Conservation (phyloP, 2,113 vertebrate genomes). For the Sterrhoptilus dennistouni region DNA sequence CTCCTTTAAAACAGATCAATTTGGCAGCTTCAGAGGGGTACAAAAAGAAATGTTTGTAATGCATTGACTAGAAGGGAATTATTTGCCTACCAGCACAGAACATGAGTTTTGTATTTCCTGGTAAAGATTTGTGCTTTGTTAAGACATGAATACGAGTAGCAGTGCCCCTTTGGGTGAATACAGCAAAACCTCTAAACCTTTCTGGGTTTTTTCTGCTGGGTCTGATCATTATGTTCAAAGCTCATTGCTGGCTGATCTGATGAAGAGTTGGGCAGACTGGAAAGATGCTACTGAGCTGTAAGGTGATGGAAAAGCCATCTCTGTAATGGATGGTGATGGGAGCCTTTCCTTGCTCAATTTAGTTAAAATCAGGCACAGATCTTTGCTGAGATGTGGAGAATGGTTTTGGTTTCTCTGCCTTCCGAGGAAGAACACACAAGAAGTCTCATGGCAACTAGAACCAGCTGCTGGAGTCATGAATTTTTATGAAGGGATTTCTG, state of each 20-base stretch:
- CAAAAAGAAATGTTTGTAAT: neutral
- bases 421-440: neutral
- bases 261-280: neutral
- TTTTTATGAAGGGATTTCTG: conserved; percentile 9
- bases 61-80: neutral
- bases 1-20: neutral
- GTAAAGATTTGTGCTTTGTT: neutral
- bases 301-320: neutral
- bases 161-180: neutral
- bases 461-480: neutral
- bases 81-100: neutral
- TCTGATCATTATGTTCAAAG: neutral
- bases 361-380: neutral
- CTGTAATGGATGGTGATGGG: neutral
- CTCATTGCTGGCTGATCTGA: neutral
- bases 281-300: neutral
- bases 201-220: neutral
- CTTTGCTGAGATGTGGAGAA: neutral
- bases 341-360: neutral
- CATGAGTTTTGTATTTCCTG: neutral
- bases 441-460: neutral
- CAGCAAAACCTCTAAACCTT: neutral
- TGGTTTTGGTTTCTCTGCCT: neutral
- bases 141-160: accelerated
- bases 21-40: neutral